These are phyloP conservation scores for Jordanella pulchra DNA, from an alignment of 2,797 vertebrate species.

Conservation along the genomic window DNA sequence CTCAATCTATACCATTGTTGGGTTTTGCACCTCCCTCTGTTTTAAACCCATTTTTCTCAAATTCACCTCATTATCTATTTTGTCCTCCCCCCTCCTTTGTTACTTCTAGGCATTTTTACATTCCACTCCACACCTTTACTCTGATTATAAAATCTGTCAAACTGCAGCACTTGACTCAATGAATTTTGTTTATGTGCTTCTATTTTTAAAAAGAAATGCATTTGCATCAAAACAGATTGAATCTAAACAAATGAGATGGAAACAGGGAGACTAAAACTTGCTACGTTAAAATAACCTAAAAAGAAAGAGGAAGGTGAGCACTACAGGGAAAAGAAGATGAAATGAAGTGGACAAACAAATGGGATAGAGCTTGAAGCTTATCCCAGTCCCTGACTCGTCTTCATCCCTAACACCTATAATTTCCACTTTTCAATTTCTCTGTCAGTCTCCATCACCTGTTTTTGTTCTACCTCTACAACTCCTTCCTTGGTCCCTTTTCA, in stretches of 20 bases:
- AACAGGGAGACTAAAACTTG: slow-evolving; percentile 16
- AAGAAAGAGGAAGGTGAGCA: slow-evolving; percentile 19
- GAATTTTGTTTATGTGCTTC: slow-evolving; percentile 24
- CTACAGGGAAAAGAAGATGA: slow-evolving; percentile 11
- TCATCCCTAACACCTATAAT: slow-evolving; percentile 25
- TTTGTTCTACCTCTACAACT: slow-evolving; percentile 41
- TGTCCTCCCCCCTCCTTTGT: slow-evolving; percentile 13
- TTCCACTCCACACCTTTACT: not conserved
- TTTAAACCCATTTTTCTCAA: slow-evolving; percentile 21
- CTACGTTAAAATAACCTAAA: slow-evolving; percentile 6
- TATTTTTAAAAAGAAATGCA: slow-evolving; percentile 22
- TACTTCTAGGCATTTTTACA: slow-evolving; percentile 2
- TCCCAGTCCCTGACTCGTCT: not conserved
- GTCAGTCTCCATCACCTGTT: slow-evolving; percentile 54
- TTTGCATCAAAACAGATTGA: slow-evolving; percentile 36
- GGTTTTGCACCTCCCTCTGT: slow-evolving; percentile 16
- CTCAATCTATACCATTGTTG: slow-evolving; percentile 18
- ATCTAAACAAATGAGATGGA: slow-evolving; percentile 31
- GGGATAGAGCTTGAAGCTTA: slow-evolving; percentile 5
- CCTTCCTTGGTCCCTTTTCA: slow-evolving; percentile 52
- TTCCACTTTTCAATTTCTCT: slow-evolving; percentile 52
- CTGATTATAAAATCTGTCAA: slow-evolving; percentile 20
- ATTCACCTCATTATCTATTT: slow-evolving; percentile 17
- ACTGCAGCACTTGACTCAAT: slow-evolving; percentile 28
- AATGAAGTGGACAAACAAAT: not conserved